Evolutionary conservation across 2,797 vertebrate species (phyloP), one percentile per base, ranked within the genome.

Genomic region (Hydrocynus forskahlii): DNA sequence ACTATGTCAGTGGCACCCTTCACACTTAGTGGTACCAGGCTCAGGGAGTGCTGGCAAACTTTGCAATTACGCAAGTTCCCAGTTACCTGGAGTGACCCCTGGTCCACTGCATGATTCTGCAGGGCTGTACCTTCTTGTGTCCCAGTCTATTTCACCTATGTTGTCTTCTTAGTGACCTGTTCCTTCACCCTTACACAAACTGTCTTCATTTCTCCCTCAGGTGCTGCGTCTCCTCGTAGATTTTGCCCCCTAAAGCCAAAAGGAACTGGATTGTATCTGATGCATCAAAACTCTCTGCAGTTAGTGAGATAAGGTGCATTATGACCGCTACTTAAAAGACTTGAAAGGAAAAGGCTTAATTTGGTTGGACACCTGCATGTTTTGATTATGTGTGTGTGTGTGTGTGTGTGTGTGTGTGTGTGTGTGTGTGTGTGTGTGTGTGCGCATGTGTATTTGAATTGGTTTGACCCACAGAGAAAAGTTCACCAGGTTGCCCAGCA

Each of bases 11-110:
- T 25, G 68, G 21, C 68, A 70, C 48, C n/a, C 63, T 17, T 40
- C 45, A 66, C 38, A 43, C 78, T 50, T 72, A 40, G 48, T 75
- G 79, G 79, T 50, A 60, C 79, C 64, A 60, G 54, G 63, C 7
- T 80, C 9, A 1, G 35, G 64, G 64, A 76, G 72, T 29, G 72
- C 29, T 67, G 67, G 63, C 79, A 75, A 73, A 52, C 40, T 10
- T 3, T 12, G 55, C 5, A 13, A n/a, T 57, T 38, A 57, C 52
- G 6, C 71, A 73, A 57, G 25, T 17, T 4, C 10, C 52, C 71
- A n/a, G 52, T 57, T 12, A 38, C 52, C 71, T n/a, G 54, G 54
- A 4, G 14, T 73, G 14, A 67, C 55, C 54, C 35, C 29, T 16
- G n/a, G 25, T 29, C 57, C 35, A 55, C 1, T 62, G 40, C 16